Evolutionary conservation across 2,888 invertebrate genomes (phyloP), one percentile per base, ranked within the genome.

Genomic region (Dioctria linearis): DNA sequence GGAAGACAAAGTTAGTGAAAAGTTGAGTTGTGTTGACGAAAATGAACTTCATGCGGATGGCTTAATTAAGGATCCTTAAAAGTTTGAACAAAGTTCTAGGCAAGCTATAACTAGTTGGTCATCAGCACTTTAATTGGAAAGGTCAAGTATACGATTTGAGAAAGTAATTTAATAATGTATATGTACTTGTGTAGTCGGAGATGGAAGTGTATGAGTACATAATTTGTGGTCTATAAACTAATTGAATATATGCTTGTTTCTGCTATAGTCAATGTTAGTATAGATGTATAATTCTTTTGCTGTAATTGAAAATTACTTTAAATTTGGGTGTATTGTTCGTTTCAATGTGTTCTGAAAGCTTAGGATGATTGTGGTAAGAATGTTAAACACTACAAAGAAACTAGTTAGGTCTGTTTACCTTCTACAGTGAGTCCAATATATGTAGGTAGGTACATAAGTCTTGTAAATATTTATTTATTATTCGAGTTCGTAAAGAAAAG

Each of bases 1-100:
- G 61, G 75, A 75, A 75, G 75, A 75, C 59, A 61, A 75, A 75
- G 75, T 75, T 75, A 59, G 59, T 75, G 75, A 75, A 75, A 75
- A 75, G 75, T 75, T 75, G 49, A 59, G 75, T 75, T 75, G 49
- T 59, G 42, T 75, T 5, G 13, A 57, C 75, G 40, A 75, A 43
- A 57, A 43, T 40, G 42, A 61, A 25, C 75, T 75, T 39, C 59
- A 8, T 59, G 59, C 75, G 75, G 75, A 57, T 13, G 75, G 75
- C 57, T 75, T 75, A 75, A 75, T 75, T 75, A 75, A 57, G 75
- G 75, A 59, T 59, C 57, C 75, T 59, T 40, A 25, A 39, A 75
- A 75, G 75, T 75, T 75, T 42, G 40, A 51, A 57, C 43, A 57
- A 61, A 75, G 61, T 75, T 42, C 42, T 43, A 57, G 61, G 6